Percentiles rank a stretch among this genome's conserved stretches.
These are phyloP conservation scores for Synanthedon formicaeformis DNA, from an alignment of 2,888 invertebrate genomes.

Conservation along the genomic window DNA sequence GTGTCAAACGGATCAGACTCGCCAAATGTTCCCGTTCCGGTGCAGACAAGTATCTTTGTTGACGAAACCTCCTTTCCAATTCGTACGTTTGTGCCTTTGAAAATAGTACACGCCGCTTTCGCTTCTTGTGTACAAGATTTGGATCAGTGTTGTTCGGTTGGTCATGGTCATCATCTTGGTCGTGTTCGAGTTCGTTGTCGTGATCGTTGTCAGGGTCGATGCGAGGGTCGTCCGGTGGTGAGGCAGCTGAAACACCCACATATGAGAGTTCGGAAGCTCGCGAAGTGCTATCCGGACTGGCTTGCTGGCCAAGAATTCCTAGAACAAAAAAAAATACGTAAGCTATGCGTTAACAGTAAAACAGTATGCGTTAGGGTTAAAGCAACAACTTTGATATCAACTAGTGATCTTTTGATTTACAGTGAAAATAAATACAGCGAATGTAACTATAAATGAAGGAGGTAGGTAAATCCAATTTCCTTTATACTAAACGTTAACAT, in stretches of 20 bases:
- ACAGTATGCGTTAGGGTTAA: no score
- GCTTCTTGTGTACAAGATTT: constrained; percentile 80
- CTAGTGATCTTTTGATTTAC: no score
- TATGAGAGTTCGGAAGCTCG: constrained; percentile 83
- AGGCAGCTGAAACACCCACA: constrained; percentile 48
- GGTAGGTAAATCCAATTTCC: no score
- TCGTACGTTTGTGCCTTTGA: constrained; percentile 98
- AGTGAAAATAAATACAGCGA: no score
- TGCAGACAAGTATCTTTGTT: constrained; percentile 96
- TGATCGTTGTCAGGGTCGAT: constrained; percentile 49
- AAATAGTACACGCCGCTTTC: constrained; percentile 96
- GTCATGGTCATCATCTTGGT: constrained; percentile 67
- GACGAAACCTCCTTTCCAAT: constrained; percentile 92
- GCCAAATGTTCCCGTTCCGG: constrained; percentile 98
- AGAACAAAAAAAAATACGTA: constrained; percentile 20
- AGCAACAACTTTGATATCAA: no score
- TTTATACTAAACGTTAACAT: no score
- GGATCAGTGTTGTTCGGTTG: constrained; percentile 43
- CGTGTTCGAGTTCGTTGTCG: constrained; percentile 69
- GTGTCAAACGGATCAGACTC: constrained; percentile 92
- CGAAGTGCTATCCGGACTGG: constrained; percentile 88
- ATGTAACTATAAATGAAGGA: no score
- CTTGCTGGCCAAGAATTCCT: constrained; percentile 75
- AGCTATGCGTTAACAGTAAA: no score
- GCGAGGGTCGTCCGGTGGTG: constrained; percentile 50